Evolutionary conservation across 2,888 invertebrate species (phyloP), one percentile per base, ranked within the genome.

Genomic region (Tubulanus polymorphus): DNA sequence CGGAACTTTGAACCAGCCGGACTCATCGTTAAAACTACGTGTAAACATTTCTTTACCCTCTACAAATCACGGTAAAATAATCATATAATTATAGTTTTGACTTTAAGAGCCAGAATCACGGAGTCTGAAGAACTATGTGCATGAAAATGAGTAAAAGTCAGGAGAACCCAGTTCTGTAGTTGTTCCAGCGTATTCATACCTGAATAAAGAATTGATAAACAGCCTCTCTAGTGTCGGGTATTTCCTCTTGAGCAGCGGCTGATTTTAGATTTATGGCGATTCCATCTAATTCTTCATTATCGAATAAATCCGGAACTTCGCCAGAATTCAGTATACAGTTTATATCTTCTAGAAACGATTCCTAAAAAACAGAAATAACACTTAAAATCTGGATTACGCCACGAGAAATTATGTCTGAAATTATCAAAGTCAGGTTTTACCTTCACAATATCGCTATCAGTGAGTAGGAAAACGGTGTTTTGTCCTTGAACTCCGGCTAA

Each of bases 291-390:
- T 79, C 79, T 54, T 79, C 79, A 41, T 69, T 70, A 62, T 79
- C 78, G 68, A 78, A 79, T 37, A 79, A 65, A 58, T 78, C 78
- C 1, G 78, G 76, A 3, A 79, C 76, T 51, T 78, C 77, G 5
- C 79, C 79, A 23, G 76, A 76, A 62, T 76, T 79, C 46, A 79
- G 66, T 54, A 79, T 73, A 57, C 73, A 74, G 69, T 78, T 78
- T 27, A 79, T 71, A 58, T 79, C 79, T 55, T 79, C 79, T 3
- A 79, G 63, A 58, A 79, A 78, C 10, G 72, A 68, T 63, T 79
- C 79, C 74, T 78, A 54, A 6, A 52, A 60, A 48, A 12, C 1
- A 3, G 37, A 37, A 15, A 15, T 6, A 5, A 5, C n/a, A n/a
- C n/a, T n/a, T n/a, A n/a, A n/a, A n/a, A n/a, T n/a, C n/a, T n/a